phyloP scores from a whole-genome alignment of 2,888 invertebrate species.

The Allolobophora icterica region DNA sequence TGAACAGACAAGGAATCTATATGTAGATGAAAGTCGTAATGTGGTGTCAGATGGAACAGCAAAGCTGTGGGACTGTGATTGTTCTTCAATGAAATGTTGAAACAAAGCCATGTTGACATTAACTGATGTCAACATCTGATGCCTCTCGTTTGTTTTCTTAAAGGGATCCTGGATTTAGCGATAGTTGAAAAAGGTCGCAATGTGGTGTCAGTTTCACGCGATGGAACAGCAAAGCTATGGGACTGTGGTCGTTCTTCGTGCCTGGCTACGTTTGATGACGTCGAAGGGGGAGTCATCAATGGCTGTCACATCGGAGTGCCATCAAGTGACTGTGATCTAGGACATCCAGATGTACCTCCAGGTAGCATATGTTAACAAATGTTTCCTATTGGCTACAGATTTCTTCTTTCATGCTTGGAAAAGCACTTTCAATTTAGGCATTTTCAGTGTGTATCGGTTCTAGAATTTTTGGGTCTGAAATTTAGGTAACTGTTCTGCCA shows the following conservation, averaged over 20 bases:
- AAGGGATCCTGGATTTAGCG: constrained; percentile 71
- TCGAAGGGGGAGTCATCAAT: constrained; percentile 71
- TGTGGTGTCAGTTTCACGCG: constrained; percentile 75
- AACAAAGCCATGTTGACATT: neutral
- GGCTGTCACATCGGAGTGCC: constrained; percentile 69
- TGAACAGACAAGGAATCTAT: no score
- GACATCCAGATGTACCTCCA: constrained; percentile 30
- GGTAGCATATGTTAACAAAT: neutral
- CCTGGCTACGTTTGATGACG: constrained; percentile 68
- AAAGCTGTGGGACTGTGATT: no score
- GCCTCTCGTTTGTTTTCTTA: constrained; percentile 51
- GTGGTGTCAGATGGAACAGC: no score
- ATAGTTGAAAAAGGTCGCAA: constrained; percentile 76
- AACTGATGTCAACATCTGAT: no score
- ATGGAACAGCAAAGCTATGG: constrained; percentile 76
- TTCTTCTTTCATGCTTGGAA: neutral
- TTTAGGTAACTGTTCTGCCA: no score
- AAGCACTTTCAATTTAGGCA: no score
- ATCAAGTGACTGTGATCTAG: neutral
- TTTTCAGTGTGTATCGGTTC: no score
- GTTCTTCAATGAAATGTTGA: no score
- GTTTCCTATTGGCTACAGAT: neutral
- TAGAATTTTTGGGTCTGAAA: no score
- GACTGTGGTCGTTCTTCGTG: constrained; percentile 74
- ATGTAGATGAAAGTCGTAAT: no score